Base-by-base conservation (phyloP, 2,797 vertebrate species). In the Cyprinodon diabolis region DNA sequence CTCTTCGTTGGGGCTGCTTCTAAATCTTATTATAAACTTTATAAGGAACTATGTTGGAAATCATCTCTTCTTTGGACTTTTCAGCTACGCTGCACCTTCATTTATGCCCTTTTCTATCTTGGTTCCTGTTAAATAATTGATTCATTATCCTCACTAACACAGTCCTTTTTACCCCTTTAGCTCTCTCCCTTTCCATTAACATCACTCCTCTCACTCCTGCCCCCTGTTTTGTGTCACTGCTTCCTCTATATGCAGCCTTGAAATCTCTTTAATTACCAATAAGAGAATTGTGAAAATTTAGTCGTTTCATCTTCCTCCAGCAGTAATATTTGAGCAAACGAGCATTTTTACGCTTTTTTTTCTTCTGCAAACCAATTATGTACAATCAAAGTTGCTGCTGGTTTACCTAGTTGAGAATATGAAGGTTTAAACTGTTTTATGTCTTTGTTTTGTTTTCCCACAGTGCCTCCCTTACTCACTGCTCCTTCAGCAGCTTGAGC, bases 401-500 rank as follows among this genome's bases (percentile, higher is more conserved):
- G 66, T 76, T 58, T 80, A 77, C 45, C 12, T 47, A 62, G 51
- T 35, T 83, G 47, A 62, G 19, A 55, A 37, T 45, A 21, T 35
- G 25, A 68, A 17, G 72, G 74, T 62, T 66, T 23, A 81, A 56
- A 47, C 71, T 25, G 68, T 0, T 57, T 55, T 2, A 0, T 72
- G n/a, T 65, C 14, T 71, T 43, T 37, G 35, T 37, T 52, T 21
- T 4, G 69, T 68, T 7, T 11, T 17, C 56, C 72, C 12, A 66
- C 93, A 99, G 98, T 99, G 98, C 94, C 96, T 99, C 90, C 98
- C 98, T 4, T 99, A 99, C 91, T 98, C 97, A 0, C 94, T 99
- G 92, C 96, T 99, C 87, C 95, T 99, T 91, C 97, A 97, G 91
- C 97, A 99, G 94, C 93, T 99, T 66, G 98, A 99, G 92, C 95